These are phyloP conservation scores for Neomonachus schauinslandi DNA, from an alignment of 2,113 vertebrate genomes.

Conservation along the genomic window DNA sequence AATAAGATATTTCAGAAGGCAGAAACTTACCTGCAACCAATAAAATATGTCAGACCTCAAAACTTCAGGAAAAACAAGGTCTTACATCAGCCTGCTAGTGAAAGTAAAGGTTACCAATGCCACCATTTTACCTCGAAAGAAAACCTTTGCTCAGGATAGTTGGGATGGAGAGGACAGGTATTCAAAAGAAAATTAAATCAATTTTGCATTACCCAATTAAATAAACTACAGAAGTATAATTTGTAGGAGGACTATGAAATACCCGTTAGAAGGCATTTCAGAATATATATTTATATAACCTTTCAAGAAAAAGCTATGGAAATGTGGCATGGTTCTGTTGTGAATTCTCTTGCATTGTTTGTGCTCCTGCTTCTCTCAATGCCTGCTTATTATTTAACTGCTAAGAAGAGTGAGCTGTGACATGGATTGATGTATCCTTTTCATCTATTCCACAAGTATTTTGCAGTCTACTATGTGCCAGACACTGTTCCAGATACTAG, in stretches of 20 bases:
- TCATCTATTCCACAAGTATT: not conserved
- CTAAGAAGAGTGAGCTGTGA: not conserved
- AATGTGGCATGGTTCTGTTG: not conserved
- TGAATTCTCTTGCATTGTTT: not conserved
- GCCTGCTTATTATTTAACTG: not conserved
- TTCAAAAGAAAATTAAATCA: not conserved
- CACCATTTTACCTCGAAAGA: not conserved
- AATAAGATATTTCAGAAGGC: constrained; percentile 20
- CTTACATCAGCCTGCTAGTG: not conserved
- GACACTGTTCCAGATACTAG: not conserved
- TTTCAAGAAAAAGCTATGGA: not conserved
- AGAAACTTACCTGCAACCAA: constrained; percentile 21
- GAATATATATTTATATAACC: not conserved
- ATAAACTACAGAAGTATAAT: not conserved
- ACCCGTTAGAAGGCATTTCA: not conserved
- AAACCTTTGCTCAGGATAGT: not conserved
- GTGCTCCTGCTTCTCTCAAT: not conserved
- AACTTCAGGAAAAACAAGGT: not conserved
- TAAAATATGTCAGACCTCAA: not conserved
- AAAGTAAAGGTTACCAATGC: not conserved
- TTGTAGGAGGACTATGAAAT: not conserved
- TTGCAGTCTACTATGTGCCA: not conserved
- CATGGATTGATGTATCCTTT: not conserved
- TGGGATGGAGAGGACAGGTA: not conserved
- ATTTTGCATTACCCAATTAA: not conserved